phyloP scores from a whole-genome alignment of 2,113 vertebrate genomes.

The Plotosus lineatus region DNA sequence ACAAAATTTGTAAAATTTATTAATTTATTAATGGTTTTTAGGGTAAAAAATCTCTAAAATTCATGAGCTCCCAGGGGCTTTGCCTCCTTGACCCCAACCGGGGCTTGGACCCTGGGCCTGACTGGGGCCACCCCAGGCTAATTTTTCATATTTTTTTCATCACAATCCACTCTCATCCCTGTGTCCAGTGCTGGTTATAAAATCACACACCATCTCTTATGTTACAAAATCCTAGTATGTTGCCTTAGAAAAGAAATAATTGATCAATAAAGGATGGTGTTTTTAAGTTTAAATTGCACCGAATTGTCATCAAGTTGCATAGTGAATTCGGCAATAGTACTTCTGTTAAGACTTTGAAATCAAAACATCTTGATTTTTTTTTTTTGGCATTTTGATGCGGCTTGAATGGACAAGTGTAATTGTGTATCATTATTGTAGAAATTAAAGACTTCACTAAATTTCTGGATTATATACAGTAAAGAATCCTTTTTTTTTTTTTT shows the following conservation, averaged over 20 bases:
- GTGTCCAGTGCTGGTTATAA: neutral
- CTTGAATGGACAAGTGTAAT: neutral
- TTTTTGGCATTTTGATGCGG: neutral
- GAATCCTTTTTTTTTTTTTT: too few species aligned
- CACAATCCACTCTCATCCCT: neutral
- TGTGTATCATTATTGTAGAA: neutral
- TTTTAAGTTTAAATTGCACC: neutral
- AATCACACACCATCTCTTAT: neutral
- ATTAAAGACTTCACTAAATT: neutral
- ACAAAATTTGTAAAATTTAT: too few species aligned
- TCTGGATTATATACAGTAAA: neutral
- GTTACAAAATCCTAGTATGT: neutral
- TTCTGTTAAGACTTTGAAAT: neutral
- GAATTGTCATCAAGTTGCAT: neutral
- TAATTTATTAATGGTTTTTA: too few species aligned
- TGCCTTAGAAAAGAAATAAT: neutral
- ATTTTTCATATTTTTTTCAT: too few species aligned
- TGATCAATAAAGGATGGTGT: neutral
- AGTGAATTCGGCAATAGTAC: neutral
- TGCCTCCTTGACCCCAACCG: too few species aligned
- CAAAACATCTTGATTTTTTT: neutral
- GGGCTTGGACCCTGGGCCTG: too few species aligned
- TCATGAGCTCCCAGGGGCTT: too few species aligned
- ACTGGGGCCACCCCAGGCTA: too few species aligned
- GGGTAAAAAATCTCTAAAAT: too few species aligned